Conservation (phyloP, 2,113 vertebrate genomes). For the Corvus moneduloides region DNA sequence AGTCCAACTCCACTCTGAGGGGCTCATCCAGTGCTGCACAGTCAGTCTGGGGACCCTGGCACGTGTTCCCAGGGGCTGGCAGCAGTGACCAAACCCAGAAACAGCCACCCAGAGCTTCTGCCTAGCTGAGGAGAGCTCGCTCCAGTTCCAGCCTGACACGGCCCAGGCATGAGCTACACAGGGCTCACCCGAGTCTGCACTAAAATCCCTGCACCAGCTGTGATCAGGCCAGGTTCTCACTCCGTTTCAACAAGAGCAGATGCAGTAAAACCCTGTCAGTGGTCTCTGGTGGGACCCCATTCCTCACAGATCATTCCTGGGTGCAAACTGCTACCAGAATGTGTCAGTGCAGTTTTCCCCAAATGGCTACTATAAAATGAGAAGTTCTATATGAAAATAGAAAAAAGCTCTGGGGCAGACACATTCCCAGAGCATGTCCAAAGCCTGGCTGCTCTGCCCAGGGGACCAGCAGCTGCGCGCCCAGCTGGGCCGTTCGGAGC, state of each 20-base stretch:
- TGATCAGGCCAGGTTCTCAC: neutral
- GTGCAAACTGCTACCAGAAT: neutral
- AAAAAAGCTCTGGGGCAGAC: neutral
- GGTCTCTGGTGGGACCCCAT: neutral
- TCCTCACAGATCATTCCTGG: neutral
- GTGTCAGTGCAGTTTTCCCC: neutral
- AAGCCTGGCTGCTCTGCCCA: neutral
- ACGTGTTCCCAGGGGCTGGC: neutral
- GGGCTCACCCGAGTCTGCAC: neutral
- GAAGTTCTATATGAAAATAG: neutral
- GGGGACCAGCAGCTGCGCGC: neutral
- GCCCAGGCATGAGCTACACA: neutral
- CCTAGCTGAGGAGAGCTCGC: neutral
- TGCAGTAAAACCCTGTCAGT: neutral
- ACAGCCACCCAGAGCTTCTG: neutral
- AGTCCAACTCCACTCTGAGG: neutral
- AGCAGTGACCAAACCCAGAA: neutral
- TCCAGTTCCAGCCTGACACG: neutral
- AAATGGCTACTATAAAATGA: neutral
- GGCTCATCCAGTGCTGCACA: neutral
- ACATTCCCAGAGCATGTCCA: neutral
- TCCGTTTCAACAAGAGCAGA: neutral
- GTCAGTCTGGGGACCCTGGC: neutral
- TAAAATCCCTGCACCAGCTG: neutral
- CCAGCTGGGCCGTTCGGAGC: neutral